Conservation (phyloP, 2,113 vertebrate genomes). For the Psilopogon haemacephalus region DNA sequence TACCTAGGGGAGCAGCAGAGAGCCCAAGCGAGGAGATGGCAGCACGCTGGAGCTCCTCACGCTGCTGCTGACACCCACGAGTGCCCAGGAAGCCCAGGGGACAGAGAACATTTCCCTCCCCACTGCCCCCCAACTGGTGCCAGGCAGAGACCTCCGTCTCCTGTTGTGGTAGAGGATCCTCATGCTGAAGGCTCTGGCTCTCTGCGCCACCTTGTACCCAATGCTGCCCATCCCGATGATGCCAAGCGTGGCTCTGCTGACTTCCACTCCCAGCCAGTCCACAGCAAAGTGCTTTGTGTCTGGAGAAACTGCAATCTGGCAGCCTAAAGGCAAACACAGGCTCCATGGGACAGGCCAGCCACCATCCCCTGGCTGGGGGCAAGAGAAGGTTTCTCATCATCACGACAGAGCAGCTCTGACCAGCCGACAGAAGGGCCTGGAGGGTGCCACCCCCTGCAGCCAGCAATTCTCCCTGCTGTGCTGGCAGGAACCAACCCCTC, state of each 20-base stretch:
- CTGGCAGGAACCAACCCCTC: not conserved
- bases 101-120: not conserved
- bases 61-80: not conserved
- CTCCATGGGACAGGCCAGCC: not conserved
- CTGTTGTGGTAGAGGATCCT: constrained; percentile 77
- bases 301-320: constrained; percentile 44
- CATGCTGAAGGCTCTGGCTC: constrained; percentile 75
- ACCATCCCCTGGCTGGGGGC: rapidly evolving
- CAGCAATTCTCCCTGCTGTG: not conserved
- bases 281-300: constrained; percentile 16
- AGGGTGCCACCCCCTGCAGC: not conserved
- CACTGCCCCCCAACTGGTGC: not conserved
- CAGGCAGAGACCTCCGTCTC: constrained; percentile 55
- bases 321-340: constrained; percentile 29
- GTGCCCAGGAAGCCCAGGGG: rapidly evolving
- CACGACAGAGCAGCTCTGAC: not conserved
- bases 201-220: constrained; percentile 73
- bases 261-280: constrained; percentile 71
- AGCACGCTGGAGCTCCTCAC: not conserved
- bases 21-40: not conserved
- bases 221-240: constrained; percentile 77
- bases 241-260: constrained; percentile 67
- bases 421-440: not conserved
- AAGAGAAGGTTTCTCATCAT: not conserved
- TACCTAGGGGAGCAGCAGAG: not conserved